These are phyloP conservation scores for Pelvicachromis taeniatus DNA, from an alignment of 2,113 vertebrate species.

Conservation along the genomic window DNA sequence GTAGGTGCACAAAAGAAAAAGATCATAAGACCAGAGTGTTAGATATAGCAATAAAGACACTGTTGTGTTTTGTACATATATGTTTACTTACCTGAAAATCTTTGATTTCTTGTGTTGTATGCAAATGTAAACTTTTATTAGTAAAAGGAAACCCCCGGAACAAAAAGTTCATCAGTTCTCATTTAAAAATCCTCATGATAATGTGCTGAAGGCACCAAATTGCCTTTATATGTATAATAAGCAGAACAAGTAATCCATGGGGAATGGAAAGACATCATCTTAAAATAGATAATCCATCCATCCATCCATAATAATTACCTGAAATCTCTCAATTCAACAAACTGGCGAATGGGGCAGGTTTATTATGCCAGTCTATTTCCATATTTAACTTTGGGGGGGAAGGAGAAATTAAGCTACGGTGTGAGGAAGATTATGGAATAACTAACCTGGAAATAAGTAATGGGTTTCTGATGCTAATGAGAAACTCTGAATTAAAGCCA, in stretches of 20 bases:
- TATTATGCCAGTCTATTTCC: constrained; percentile 44
- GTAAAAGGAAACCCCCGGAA: background rate
- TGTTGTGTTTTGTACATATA: background rate
- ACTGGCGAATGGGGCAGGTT: constrained; percentile 34
- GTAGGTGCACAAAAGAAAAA: background rate
- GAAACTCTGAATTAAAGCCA: constrained; percentile 32
- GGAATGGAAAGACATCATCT: constrained; percentile 30
- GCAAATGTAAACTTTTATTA: background rate
- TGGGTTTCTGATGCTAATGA: constrained; percentile 55
- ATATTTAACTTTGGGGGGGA: background rate
- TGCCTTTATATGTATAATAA: background rate
- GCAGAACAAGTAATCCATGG: constrained; percentile 22
- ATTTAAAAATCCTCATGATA: background rate
- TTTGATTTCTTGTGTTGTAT: background rate
- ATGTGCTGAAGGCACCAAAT: constrained; percentile 2
- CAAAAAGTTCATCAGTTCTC: background rate
- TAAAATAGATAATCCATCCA: constrained; percentile 67
- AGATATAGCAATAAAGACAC: background rate
- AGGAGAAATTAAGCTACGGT: background rate
- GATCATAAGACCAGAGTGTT: background rate
- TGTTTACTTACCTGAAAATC: background rate
- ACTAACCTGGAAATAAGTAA: constrained; percentile 54
- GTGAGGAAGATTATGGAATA: constrained; percentile 40
- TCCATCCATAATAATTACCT: constrained; percentile 57
- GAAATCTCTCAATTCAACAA: constrained; percentile 30